These are phyloP conservation scores for Atta cephalotes DNA, from an alignment of 1,140 invertebrate genomes.

Conservation along the genomic window DNA sequence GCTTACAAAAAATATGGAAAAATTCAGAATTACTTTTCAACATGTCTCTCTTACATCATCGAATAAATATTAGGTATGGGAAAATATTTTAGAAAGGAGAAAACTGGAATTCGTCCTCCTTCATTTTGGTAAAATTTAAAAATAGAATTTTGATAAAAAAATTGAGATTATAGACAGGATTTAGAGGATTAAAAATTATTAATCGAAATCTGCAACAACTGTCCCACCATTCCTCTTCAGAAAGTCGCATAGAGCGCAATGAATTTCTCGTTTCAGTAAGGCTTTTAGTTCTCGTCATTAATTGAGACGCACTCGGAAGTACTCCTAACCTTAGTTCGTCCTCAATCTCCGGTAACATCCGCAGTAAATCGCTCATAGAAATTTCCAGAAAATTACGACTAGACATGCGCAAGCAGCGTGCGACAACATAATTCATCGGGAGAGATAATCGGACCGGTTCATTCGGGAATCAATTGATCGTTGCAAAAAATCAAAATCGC, in stretches of 20 bases:
- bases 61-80: too few species aligned
- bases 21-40: too few species aligned
- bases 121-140: too few species aligned
- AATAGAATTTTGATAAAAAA: too few species aligned
- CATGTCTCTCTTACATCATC: too few species aligned
- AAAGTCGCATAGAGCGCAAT: conserved; percentile 4
- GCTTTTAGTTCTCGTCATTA: conserved; percentile 43
- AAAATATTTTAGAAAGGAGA: too few species aligned
- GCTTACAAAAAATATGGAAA: too few species aligned
- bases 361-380: background rate
- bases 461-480: conserved; percentile 68
- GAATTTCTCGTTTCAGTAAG: conserved; percentile 8
- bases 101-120: too few species aligned
- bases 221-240: background rate
- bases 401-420: background rate
- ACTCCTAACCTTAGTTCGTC: background rate
- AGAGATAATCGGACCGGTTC: conserved; percentile 58
- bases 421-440: conserved; percentile 17
- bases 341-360: conserved; percentile 31
- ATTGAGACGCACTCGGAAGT: conserved; percentile 48
- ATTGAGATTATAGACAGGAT: too few species aligned
- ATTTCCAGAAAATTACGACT: conserved; percentile 21
- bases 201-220: background rate
- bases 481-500: conserved; percentile 66
- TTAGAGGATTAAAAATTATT: conserved; percentile 1